Conservation (phyloP, 1,140 invertebrate species). For the Drosophila pandora region DNA sequence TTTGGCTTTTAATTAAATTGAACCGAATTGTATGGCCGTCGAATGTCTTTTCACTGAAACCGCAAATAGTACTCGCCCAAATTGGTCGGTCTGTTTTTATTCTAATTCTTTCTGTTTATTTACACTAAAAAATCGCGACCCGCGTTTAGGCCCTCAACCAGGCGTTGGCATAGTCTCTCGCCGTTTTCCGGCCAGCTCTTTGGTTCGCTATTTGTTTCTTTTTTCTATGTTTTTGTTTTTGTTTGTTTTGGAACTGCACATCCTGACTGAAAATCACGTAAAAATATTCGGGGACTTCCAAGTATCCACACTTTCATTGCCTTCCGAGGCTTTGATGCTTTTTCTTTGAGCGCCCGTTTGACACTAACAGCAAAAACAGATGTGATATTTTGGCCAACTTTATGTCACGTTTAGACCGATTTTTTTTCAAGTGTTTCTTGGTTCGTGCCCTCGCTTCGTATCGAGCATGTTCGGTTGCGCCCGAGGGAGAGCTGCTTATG, state of each 20-base stretch:
- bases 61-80: slow-evolving; percentile 11
- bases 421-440: too few species aligned
- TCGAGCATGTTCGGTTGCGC: too few species aligned
- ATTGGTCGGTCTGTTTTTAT: slow-evolving; percentile 3
- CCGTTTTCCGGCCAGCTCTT: slow-evolving; percentile 30
- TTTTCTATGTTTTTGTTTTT: background rate
- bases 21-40: background rate
- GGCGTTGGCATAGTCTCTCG: slow-evolving; percentile 50
- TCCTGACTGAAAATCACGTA: slow-evolving; percentile 73
- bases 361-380: too few species aligned
- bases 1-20: slow-evolving; percentile 2
- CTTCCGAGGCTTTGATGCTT: too few species aligned
- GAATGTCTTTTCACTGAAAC: slow-evolving; percentile 25
- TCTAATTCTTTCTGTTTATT: slow-evolving; percentile 50
- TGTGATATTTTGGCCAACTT: too few species aligned
- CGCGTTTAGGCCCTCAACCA: slow-evolving; percentile 45
- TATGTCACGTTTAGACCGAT: too few species aligned
- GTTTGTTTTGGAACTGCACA: slow-evolving; percentile 62
- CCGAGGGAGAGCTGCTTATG: too few species aligned
- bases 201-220: background rate
- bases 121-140: slow-evolving; percentile 58
- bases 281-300: slow-evolving; percentile 9
- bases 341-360: too few species aligned
- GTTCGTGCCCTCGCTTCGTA: too few species aligned
- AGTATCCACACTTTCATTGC: background rate